Conservation (phyloP, 53 echinoderm and acorn worm genomes). For the Henricia sp. region DNA sequence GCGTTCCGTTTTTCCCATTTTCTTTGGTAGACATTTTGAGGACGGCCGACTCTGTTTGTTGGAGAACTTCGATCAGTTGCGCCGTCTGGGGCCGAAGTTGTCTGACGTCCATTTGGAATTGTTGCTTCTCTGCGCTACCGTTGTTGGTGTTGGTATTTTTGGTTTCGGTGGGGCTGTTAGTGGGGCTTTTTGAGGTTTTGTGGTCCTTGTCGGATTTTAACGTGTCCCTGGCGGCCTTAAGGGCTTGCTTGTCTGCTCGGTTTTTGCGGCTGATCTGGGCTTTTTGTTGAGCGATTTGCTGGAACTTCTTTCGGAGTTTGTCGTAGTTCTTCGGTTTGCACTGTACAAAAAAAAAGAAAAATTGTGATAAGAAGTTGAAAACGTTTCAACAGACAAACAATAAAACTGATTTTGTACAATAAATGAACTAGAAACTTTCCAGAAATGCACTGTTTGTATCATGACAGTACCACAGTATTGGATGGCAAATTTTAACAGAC, state of each 20-base stretch:
- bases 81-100: conserved; percentile 94
- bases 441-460: no score
- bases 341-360: conserved; percentile 57
- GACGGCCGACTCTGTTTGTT: conserved; percentile 97
- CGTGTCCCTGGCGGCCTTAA: conserved; percentile 95
- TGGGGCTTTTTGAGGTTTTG: conserved; percentile 57
- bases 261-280: conserved; percentile 95
- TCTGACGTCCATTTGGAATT: conserved; percentile 63
- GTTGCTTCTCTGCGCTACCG: conserved; percentile 6
- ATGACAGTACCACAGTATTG: no score
- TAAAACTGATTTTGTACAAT: background rate
- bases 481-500: no score
- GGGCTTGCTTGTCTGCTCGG: conserved; percentile 95
- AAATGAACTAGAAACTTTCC: no score
- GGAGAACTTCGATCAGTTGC: conserved; percentile 96
- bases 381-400: background rate
- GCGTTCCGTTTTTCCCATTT: conserved; percentile 43
- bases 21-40: conserved; percentile 77
- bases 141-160: conserved; percentile 18
- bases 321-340: conserved; percentile 99
- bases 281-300: conserved; percentile 97
- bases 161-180: conserved; percentile 32
- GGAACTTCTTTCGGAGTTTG: conserved; percentile 98
- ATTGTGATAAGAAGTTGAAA: no score
- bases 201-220: conserved; percentile 75